These are phyloP conservation scores for Synanceia verrucosa DNA, from an alignment of 2,797 vertebrate species.

Conservation along the genomic window DNA sequence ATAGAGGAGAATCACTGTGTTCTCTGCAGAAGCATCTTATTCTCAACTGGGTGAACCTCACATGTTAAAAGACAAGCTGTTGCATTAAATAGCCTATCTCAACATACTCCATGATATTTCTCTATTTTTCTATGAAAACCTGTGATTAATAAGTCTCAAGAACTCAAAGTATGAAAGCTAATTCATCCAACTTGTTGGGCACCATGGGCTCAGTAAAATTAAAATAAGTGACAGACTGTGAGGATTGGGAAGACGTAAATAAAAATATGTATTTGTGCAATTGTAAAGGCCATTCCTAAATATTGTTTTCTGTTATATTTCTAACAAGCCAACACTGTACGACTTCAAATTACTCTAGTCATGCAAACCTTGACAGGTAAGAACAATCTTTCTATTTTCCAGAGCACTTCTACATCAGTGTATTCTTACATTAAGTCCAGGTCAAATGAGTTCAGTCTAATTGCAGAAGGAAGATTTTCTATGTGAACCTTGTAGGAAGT, in stretches of 20 bases:
- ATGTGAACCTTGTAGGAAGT: conserved; percentile 12
- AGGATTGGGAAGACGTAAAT: background rate
- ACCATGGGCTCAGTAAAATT: background rate
- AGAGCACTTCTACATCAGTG: background rate
- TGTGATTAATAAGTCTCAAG: background rate
- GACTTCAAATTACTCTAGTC: background rate
- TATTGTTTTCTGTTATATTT: background rate
- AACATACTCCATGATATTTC: background rate
- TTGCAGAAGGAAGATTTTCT: background rate
- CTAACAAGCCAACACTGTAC: background rate
- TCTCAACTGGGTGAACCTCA: background rate
- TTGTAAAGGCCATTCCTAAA: background rate
- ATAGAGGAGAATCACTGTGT: background rate
- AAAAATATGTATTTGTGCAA: background rate
- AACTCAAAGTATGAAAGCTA: background rate
- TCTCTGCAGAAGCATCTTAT: background rate
- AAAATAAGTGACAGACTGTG: too few relatives aligned
- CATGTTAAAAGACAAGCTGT: background rate
- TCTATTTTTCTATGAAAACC: background rate
- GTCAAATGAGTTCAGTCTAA: conserved; percentile 33
- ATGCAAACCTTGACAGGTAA: background rate
- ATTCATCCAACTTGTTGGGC: background rate
- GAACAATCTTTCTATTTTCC: background rate
- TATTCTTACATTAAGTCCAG: background rate
- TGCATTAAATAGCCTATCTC: background rate